Base-by-base conservation (phyloP, 1,140 invertebrate genomes). In the Monochamus saltuarius region DNA sequence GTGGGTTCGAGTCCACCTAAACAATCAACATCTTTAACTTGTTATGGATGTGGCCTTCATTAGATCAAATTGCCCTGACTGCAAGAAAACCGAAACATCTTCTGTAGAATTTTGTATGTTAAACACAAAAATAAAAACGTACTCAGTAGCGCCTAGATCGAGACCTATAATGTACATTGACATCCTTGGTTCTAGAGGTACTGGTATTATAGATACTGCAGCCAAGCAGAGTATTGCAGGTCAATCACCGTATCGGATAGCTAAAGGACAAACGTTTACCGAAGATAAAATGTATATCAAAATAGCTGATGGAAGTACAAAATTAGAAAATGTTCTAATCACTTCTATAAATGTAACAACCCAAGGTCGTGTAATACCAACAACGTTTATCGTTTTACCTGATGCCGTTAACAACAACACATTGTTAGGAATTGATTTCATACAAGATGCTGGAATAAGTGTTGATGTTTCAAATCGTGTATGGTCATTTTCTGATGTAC, bases 21-120 rank as follows among this genome's bases (percentile, higher is more conserved):
- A 49, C 8, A 29, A n/a, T 19, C n/a, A 49, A 3, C 34, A 49
- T 13, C 19, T 22, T 29, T 49, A 9, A n/a, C 9, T 10, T 57
- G 42, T 47, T 57, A 57, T 47, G 55, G 43, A 7, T 57, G 55
- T 35, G 55, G 43, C n/a, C 46, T 11, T 16, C 19, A 16, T 57
- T 47, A 19, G 55, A 39, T 8, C 17, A 14, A 57, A 49, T n/a
- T 57, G 55, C 16, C 55, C 55, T 10, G 49, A 46, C 29, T 57
- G 55, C 45, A 47, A 47, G 1, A n/a, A n/a, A n/a, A n/a, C 16
- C 10, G 22, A 49, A 49, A 49, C n/a, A n/a, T 34, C 17, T 13
- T 35, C 13, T 10, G 11, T 13, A 13, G 47, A 46, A 19, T 46
- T 14, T 1, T 16, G 3, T 11, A 16, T 46, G n/a, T 0, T 37